A percentile compares a stretch with the other conserved stretches of the same genome.
Evolutionary conservation across 1,140 invertebrate species (phyloP).

Genomic region (Cydia pomonella): DNA sequence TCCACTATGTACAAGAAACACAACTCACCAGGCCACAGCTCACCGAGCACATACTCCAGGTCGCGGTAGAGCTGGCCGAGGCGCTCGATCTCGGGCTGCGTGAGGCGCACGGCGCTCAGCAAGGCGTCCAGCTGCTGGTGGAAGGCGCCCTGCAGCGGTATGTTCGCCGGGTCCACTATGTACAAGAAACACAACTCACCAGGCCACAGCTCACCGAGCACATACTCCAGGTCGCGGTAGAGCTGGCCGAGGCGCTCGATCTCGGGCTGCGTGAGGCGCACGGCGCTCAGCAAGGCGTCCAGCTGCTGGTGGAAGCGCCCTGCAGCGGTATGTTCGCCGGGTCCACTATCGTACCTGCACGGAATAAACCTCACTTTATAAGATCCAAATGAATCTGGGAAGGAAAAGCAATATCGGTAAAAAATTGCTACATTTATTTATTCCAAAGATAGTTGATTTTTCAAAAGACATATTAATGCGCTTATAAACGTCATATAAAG

Average conservation of each 20-base stretch:
- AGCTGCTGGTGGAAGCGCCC: conserved; percentile 78
- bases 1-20: no score
- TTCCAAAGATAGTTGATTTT: no score
- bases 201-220: conserved; percentile 59
- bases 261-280: conserved; percentile 75
- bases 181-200: conserved; percentile 39
- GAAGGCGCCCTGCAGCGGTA: background rate
- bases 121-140: background rate
- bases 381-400: no score
- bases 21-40: no score
- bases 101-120: no score
- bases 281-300: conserved; percentile 62
- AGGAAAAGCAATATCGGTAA: no score
- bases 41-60: no score
- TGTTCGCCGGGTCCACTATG: background rate
- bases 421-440: no score
- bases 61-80: no score
- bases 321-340: conserved; percentile 47
- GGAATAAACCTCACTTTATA: background rate
- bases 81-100: no score
- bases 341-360: conserved; percentile 46
- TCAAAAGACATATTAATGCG: no score
- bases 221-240: conserved; percentile 66
- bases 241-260: conserved; percentile 53
- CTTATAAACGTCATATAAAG: no score